A percentile compares a stretch with the other conserved stretches of the same genome.
These are phyloP conservation scores for Lycocorax pyrrhopterus DNA, from an alignment of 2,113 vertebrate species.

Conservation along the genomic window DNA sequence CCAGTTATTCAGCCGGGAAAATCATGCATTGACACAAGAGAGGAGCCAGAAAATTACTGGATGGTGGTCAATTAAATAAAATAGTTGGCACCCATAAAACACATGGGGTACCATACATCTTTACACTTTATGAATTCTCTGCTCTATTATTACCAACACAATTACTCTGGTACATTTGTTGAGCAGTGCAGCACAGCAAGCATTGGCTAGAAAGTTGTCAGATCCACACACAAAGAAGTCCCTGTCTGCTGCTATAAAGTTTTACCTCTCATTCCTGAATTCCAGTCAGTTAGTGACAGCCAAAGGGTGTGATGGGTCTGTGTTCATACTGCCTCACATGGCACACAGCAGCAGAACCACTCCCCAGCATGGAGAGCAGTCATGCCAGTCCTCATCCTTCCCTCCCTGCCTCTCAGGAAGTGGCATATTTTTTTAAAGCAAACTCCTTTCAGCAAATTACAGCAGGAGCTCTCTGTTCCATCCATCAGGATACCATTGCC, in stretches of 20 bases:
- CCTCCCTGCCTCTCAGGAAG: neutral
- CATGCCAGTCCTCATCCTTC: neutral
- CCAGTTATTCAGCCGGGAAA: conserved; percentile 26
- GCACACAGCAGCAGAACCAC: neutral
- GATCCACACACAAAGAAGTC: neutral
- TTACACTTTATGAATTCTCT: conserved; percentile 29
- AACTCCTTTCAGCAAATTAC: neutral
- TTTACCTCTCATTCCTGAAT: neutral
- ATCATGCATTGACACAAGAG: neutral
- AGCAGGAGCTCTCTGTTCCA: neutral
- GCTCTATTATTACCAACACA: conserved; percentile 16
- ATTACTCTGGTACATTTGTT: neutral
- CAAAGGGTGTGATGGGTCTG: neutral
- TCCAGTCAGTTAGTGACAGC: neutral
- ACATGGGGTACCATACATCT: neutral
- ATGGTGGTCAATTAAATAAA: conserved; percentile 25
- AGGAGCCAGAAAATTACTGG: conserved; percentile 26
- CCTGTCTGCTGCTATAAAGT: neutral
- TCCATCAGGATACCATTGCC: neutral
- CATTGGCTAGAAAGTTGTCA: neutral
- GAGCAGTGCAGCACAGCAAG: neutral
- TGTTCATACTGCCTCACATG: neutral
- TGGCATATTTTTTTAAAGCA: neutral
- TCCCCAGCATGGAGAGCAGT: too few relatives aligned
- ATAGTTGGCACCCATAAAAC: neutral